These are phyloP conservation scores for Ommatoiulus sabulosus DNA, from an alignment of 2,888 invertebrate species.

Conservation along the genomic window DNA sequence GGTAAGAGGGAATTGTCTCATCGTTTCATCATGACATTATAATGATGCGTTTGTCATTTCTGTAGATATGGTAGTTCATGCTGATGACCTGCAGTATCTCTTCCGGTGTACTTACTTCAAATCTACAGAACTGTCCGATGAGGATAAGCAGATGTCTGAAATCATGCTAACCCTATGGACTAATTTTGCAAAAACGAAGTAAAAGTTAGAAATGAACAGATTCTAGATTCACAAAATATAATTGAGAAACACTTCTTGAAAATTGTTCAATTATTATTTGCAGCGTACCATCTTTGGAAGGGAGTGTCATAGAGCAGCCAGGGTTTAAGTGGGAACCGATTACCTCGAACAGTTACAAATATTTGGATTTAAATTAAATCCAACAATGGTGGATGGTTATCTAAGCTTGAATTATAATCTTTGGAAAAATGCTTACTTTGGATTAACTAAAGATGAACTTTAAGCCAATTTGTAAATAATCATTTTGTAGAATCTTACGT, in stretches of 20 bases:
- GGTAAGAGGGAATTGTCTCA: too few species aligned
- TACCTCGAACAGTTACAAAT: not conserved
- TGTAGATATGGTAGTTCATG: slow-evolving; percentile 40
- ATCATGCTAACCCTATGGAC: slow-evolving; percentile 44
- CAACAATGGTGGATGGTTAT: not conserved
- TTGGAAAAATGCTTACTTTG: slow-evolving; percentile 3
- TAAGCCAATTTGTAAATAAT: not conserved
- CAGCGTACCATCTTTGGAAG: not conserved
- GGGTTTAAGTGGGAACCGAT: too few species aligned
- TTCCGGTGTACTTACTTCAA: not conserved
- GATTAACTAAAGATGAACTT: not conserved
- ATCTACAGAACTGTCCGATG: not conserved
- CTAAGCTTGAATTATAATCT: not conserved
- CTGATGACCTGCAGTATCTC: slow-evolving; percentile 51
- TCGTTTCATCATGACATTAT: too few species aligned
- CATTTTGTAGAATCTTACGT: too few species aligned
- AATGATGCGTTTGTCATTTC: too few species aligned
- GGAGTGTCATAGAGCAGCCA: not conserved
- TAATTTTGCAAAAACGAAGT: not conserved
- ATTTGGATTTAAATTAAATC: not conserved
- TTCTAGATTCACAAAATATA: too few species aligned
- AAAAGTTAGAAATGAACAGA: too few species aligned
- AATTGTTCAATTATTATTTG: not conserved
- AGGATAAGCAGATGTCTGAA: not conserved
- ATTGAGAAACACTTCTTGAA: too few species aligned